Percentiles rank a stretch among this genome's conserved stretches.
These are phyloP conservation scores for Agrotis segetum DNA, from an alignment of 2,888 invertebrate species.

Conservation along the genomic window DNA sequence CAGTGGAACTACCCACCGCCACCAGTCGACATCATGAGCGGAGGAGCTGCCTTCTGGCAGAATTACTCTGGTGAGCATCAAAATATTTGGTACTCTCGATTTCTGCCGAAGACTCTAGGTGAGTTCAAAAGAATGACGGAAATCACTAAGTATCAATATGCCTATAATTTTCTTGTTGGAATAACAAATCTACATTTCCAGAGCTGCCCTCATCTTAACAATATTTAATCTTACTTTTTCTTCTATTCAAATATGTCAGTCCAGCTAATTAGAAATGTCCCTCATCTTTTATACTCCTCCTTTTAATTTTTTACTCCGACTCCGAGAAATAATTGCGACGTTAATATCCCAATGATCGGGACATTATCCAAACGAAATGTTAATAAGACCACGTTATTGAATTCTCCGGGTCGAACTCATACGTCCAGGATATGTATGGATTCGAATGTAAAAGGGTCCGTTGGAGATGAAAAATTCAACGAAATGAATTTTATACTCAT, in stretches of 20 bases:
- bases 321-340: slow-evolving; percentile 18
- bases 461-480: slow-evolving; percentile 74
- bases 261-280: slow-evolving; percentile 25
- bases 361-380: slow-evolving; percentile 58
- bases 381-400: slow-evolving; percentile 75
- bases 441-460: slow-evolving; percentile 74
- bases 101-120: slow-evolving; percentile 53
- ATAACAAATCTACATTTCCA: neutral
- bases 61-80: slow-evolving; percentile 95
- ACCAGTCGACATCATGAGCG: slow-evolving; percentile 94
- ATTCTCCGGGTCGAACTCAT: slow-evolving; percentile 69
- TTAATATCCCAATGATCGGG: slow-evolving; percentile 62
- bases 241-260: slow-evolving; percentile 3
- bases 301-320: slow-evolving; percentile 12
- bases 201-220: neutral
- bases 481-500: slow-evolving; percentile 84
- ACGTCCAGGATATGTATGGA: slow-evolving; percentile 69
- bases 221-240: slow-evolving; percentile 19
- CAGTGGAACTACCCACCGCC: slow-evolving; percentile 91
- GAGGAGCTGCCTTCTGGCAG: slow-evolving; percentile 97
- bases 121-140: slow-evolving; percentile 42
- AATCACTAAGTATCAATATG: slow-evolving; percentile 27
- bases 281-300: neutral
- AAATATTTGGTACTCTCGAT: slow-evolving; percentile 46
- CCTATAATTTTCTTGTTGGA: neutral